Evolutionary conservation across 2,113 vertebrate genomes (phyloP).

Genomic region (Carlito syrichta): DNA sequence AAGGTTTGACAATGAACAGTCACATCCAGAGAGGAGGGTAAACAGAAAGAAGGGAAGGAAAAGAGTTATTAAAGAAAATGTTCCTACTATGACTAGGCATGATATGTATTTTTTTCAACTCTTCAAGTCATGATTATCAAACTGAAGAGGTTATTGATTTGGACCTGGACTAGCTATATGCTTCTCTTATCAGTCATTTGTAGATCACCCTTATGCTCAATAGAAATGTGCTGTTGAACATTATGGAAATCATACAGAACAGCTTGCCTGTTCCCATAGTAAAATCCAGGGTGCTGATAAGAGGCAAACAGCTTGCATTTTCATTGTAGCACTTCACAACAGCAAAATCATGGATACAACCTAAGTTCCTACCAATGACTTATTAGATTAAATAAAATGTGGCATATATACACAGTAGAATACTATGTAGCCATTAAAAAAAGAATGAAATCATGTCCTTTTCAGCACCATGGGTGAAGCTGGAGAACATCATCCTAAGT

Average conservation of each 20-base stretch:
- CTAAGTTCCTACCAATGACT: too few relatives aligned
- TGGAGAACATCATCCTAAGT: too few relatives aligned
- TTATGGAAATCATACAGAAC: background rate
- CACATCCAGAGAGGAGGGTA: background rate
- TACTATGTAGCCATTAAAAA: too few relatives aligned
- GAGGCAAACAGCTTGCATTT: too few relatives aligned
- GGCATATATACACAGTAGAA: too few relatives aligned
- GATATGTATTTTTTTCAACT: background rate
- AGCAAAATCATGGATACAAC: too few relatives aligned
- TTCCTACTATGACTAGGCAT: background rate
- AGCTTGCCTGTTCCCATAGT: accelerated
- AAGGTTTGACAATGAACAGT: background rate
- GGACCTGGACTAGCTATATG: background rate
- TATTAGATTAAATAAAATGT: too few relatives aligned
- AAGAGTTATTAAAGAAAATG: background rate
- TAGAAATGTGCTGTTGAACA: background rate
- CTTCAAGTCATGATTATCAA: background rate
- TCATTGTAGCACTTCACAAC: too few relatives aligned
- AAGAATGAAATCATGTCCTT: too few relatives aligned
- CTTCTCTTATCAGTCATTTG: background rate
- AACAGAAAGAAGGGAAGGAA: background rate
- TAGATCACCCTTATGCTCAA: background rate
- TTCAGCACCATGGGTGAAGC: too few relatives aligned
- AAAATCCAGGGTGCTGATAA: accelerated
- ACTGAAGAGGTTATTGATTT: background rate